These are phyloP conservation scores for Pangasius sanitwongsei DNA, from an alignment of 2,797 vertebrate genomes.

Conservation along the genomic window DNA sequence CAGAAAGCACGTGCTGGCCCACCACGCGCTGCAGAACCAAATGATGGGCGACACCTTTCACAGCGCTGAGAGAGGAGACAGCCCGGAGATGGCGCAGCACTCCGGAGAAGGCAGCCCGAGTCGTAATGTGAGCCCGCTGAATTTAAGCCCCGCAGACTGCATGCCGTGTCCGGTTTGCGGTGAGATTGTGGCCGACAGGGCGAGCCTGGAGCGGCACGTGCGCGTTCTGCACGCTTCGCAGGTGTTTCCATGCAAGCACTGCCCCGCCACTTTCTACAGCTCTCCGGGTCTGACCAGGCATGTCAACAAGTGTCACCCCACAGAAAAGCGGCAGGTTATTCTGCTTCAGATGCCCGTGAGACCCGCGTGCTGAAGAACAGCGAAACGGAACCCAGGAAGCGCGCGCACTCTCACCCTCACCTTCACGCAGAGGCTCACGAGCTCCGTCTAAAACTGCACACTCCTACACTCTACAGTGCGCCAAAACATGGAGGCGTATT, in stretches of 20 bases:
- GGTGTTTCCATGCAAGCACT: slow-evolving; percentile 98
- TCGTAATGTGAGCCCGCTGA: slow-evolving; percentile 76
- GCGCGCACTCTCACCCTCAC: not conserved
- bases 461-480: not conserved
- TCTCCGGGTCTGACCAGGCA: slow-evolving; percentile 97
- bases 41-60: slow-evolving; percentile 72
- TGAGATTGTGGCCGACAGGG: slow-evolving; percentile 89
- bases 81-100: slow-evolving; percentile 67
- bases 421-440: not conserved
- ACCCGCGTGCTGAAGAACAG: slow-evolving; percentile 85
- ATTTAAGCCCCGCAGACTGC: slow-evolving; percentile 83
- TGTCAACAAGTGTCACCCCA: slow-evolving; percentile 99
- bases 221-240: slow-evolving; percentile 93
- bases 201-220: slow-evolving; percentile 93
- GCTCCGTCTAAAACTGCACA: not conserved
- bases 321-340: slow-evolving; percentile 97
- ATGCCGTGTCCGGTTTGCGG: slow-evolving; percentile 93
- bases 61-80: slow-evolving; percentile 62
- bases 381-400: slow-evolving; percentile 27
- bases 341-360: slow-evolving; percentile 97
- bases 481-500: not conserved
- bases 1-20: slow-evolving; percentile 91
- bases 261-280: slow-evolving; percentile 97
- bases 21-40: slow-evolving; percentile 80
- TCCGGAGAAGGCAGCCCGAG: slow-evolving; percentile 76